phyloP scores from a whole-genome alignment of 2,888 invertebrate species.

The Lasiommata megera region DNA sequence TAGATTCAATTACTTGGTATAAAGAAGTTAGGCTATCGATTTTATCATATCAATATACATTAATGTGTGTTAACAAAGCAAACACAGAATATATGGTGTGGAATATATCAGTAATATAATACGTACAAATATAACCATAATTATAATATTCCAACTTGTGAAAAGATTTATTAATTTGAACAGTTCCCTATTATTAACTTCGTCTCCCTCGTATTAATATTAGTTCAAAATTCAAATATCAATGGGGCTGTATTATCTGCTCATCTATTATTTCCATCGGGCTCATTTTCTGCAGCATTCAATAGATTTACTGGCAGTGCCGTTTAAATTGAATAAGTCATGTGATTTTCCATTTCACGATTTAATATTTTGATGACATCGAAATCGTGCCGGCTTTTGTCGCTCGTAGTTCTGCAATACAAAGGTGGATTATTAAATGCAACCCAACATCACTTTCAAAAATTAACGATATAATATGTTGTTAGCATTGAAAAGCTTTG shows the following conservation, averaged over 20 bases:
- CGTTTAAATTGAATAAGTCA: slow-evolving; percentile 29
- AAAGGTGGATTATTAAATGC: slow-evolving; percentile 9
- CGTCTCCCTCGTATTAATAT: slow-evolving; percentile 12
- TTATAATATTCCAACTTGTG: neutral
- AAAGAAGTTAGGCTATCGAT: too few relatives aligned
- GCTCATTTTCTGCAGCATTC: slow-evolving; percentile 23
- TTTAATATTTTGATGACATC: slow-evolving; percentile 25
- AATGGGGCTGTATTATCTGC: slow-evolving; percentile 19
- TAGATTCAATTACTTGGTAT: too few relatives aligned
- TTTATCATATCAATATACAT: too few relatives aligned
- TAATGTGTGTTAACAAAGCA: neutral
- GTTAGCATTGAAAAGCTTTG: neutral
- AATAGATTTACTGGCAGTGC: slow-evolving; percentile 28
- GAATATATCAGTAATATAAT: neutral
- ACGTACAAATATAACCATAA: neutral
- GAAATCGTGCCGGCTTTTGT: slow-evolving; percentile 10
- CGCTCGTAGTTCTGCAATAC: slow-evolving; percentile 6
- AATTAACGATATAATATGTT: too few relatives aligned
- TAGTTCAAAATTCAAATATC: slow-evolving; percentile 18
- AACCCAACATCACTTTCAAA: neutral
- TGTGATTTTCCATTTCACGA: slow-evolving; percentile 24
- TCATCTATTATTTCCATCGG: slow-evolving; percentile 26
- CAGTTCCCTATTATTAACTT: slow-evolving; percentile 1
- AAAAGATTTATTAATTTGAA: slow-evolving; percentile 4
- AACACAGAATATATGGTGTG: neutral